These are phyloP conservation scores for Tenthredo notha DNA, from an alignment of 2,888 invertebrate genomes.

Conservation along the genomic window DNA sequence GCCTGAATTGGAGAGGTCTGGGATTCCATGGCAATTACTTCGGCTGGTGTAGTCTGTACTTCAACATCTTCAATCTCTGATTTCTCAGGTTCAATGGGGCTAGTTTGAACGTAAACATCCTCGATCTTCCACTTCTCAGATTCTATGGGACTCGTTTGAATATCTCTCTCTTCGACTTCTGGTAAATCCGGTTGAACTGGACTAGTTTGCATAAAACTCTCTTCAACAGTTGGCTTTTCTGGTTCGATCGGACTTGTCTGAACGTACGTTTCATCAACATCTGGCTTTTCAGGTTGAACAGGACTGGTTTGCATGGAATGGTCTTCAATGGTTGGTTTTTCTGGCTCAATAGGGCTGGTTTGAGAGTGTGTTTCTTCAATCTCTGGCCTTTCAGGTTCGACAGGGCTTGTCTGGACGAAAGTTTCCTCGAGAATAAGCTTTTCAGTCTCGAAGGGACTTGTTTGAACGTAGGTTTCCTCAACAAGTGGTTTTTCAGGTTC, in stretches of 20 bases:
- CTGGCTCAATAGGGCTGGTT: conserved; percentile 56
- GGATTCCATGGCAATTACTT: conserved; percentile 61
- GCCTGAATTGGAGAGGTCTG: conserved; percentile 73
- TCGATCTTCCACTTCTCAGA: conserved; percentile 79
- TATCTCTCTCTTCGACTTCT: conserved; percentile 73
- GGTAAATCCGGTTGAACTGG: conserved; percentile 74
- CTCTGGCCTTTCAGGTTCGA: conserved; percentile 28
- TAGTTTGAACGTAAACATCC: conserved; percentile 77
- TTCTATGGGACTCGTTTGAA: conserved; percentile 79
- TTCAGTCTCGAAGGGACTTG: conserved; percentile 65
- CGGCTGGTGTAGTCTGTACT: conserved; percentile 58
- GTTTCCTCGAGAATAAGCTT: conserved; percentile 73
- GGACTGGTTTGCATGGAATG: conserved; percentile 78
- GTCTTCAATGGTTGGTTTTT: conserved; percentile 76
- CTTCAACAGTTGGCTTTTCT: conserved; percentile 77
- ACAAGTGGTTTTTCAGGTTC: conserved; percentile 39
- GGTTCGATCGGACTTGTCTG: conserved; percentile 75
- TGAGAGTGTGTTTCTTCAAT: conserved; percentile 42
- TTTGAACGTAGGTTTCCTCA: conserved; percentile 67
- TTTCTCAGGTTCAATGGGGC: conserved; percentile 79
- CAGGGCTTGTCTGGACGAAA: conserved; percentile 76
- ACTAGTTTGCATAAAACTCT: conserved; percentile 72
- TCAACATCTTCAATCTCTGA: conserved; percentile 62
- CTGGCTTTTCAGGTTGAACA: conserved; percentile 73
- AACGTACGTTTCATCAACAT: conserved; percentile 75